A percentile compares a stretch with the other conserved stretches of the same genome.
These are phyloP conservation scores for Rugalucina vietnamica DNA, from an alignment of 2,888 invertebrate genomes.

Conservation along the genomic window DNA sequence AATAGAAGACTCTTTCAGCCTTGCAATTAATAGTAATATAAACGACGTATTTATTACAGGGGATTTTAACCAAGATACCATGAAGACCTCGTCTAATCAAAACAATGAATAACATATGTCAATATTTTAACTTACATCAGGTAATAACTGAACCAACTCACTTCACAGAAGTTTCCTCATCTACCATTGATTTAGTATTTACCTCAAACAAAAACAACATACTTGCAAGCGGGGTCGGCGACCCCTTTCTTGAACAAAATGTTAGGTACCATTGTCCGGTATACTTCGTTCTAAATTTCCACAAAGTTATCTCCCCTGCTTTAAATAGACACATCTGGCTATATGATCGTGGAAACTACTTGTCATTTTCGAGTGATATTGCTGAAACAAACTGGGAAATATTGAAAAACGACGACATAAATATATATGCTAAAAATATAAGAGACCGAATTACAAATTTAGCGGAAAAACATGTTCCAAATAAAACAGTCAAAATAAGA, in stretches of 20 bases:
- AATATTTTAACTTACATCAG: neutral
- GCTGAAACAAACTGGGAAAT: neutral
- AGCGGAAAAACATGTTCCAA: neutral
- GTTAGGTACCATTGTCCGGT: no score
- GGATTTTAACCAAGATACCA: neutral
- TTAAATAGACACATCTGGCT: conserved; percentile 4
- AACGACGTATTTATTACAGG: neutral
- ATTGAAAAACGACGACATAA: neutral
- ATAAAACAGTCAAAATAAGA: neutral
- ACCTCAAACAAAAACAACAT: neutral
- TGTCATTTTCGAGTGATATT: neutral
- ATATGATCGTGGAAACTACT: conserved; percentile 14
- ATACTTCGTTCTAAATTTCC: no score
- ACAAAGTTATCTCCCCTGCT: neutral
- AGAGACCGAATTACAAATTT: neutral
- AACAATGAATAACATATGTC: neutral
- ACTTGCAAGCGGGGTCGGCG: neutral
- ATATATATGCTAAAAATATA: conserved; percentile 11
- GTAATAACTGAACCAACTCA: neutral
- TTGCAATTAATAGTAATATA: neutral
- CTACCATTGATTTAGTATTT: neutral
- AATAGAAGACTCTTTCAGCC: no score
- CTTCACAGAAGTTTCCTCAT: neutral
- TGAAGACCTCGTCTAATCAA: neutral
- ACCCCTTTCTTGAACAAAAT: neutral